These are phyloP conservation scores for Alligator sinensis DNA, from an alignment of 2,113 vertebrate genomes.

Conservation along the genomic window DNA sequence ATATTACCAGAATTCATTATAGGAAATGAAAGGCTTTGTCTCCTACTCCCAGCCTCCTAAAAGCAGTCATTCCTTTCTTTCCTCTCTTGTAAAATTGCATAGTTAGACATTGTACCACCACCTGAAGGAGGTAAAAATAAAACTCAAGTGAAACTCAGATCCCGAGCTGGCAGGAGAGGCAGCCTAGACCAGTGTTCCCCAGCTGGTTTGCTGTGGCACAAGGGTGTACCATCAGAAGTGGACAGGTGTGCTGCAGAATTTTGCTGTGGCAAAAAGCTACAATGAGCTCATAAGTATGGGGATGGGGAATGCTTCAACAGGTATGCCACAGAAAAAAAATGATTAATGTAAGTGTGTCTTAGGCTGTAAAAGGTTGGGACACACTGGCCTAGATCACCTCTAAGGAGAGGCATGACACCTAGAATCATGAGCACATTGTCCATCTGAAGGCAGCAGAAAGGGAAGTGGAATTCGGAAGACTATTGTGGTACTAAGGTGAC, in stretches of 20 bases:
- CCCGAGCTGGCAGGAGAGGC: neutral
- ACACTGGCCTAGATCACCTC: neutral
- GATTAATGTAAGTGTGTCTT: no score
- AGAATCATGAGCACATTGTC: neutral
- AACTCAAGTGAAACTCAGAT: neutral
- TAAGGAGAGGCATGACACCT: neutral
- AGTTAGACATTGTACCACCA: neutral
- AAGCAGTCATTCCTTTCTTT: neutral
- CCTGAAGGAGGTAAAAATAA: neutral
- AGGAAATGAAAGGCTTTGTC: neutral
- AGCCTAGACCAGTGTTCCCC: neutral
- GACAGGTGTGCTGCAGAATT: no score
- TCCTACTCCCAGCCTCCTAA: neutral
- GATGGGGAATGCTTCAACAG: no score
- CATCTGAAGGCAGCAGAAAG: neutral
- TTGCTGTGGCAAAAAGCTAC: no score
- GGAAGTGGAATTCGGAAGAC: neutral
- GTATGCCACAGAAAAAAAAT: no score
- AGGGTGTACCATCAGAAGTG: no score
- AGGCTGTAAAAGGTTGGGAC: no score
- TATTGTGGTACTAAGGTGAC: neutral
- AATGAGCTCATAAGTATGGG: no score
- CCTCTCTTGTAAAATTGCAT: neutral
- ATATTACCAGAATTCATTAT: neutral
- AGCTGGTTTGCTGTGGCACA: no score